These are phyloP conservation scores for Phyllotis vaccarum DNA, from an alignment of 2,797 vertebrate genomes.

Conservation along the genomic window DNA sequence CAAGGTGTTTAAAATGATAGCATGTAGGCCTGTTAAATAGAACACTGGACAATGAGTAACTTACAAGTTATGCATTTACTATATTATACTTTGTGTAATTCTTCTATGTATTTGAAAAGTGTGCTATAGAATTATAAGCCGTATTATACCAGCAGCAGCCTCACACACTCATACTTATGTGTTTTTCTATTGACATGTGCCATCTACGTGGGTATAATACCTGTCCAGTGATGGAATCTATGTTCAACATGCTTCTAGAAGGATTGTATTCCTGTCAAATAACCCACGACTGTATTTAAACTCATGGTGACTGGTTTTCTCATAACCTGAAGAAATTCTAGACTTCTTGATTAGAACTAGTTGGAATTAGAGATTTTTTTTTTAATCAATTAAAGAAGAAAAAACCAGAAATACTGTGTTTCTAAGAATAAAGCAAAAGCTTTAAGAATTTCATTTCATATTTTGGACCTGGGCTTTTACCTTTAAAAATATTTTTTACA, in stretches of 20 bases:
- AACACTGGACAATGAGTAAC: neutral
- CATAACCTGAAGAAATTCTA: neutral
- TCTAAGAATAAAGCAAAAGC: constrained; percentile 58
- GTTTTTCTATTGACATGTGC: neutral
- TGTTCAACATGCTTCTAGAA: neutral
- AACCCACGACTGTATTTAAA: neutral
- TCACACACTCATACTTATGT: neutral
- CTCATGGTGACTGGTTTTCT: constrained; percentile 29
- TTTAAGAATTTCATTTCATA: constrained; percentile 49
- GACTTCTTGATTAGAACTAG: neutral
- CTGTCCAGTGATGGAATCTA: neutral
- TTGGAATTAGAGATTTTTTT: constrained; percentile 30
- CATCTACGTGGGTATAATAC: neutral
- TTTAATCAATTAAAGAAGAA: constrained; percentile 47
- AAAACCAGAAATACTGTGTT: neutral
- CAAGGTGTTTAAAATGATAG: neutral
- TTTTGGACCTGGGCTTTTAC: constrained; percentile 18
- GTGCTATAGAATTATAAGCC: neutral
- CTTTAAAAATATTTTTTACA: neutral
- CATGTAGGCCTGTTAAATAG: neutral
- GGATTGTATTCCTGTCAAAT: neutral
- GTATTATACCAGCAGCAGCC: no score
- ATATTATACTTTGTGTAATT: neutral
- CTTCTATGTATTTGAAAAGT: neutral
- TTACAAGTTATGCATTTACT: neutral